Evolutionary conservation across 2,797 vertebrate species (phyloP), one percentile per base, ranked within the genome.

Genomic region (Brotula barbata): DNA sequence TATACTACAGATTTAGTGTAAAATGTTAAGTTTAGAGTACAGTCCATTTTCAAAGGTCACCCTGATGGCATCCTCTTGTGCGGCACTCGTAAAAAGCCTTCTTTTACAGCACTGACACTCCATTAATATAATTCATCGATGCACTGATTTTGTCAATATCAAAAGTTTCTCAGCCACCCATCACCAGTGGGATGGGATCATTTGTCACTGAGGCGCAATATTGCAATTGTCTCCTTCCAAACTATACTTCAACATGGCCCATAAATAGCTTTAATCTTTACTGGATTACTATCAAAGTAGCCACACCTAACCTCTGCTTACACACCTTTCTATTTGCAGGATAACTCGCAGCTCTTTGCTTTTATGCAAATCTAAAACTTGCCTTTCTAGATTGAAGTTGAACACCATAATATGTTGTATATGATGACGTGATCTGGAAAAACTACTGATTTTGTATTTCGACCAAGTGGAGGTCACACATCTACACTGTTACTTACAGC

Each of bases 301-400:
- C 63, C 79, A 76, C 69, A 81, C 69, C 70, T 75, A 10, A 51
- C 28, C 46, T 40, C 15, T 50, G 42, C 53, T 69, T 45, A 73
- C 39, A 33, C 58, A 3, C 6, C 2, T 43, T 5, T 45, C 23
- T 25, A 39, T 33, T 49, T 23, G 33, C 23, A 28, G 19, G 6
- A 46, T n/a, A 54, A 13, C 34, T 41, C 50, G 28, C 7, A 4
- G 25, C 25, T 28, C 25, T 17, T 23, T 40, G 23, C 10, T 36
- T 55, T 55, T 19, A 4, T 12, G 15, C n/a, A 48, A 34, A 19
- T 7, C 54, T 37, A 11, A 22, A 57, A 15, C 20, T 50, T 14
- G 13, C 33, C 25, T 6, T 19, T 52, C 3, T 15, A 25, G 33
- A 20, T 17, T 9, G 1, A 6, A 19, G 8, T 28, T 4, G 25